Evolutionary conservation across 2,888 invertebrate genomes (phyloP), one percentile per base, ranked within the genome.

Genomic region (Linnaemya tessellans): DNA sequence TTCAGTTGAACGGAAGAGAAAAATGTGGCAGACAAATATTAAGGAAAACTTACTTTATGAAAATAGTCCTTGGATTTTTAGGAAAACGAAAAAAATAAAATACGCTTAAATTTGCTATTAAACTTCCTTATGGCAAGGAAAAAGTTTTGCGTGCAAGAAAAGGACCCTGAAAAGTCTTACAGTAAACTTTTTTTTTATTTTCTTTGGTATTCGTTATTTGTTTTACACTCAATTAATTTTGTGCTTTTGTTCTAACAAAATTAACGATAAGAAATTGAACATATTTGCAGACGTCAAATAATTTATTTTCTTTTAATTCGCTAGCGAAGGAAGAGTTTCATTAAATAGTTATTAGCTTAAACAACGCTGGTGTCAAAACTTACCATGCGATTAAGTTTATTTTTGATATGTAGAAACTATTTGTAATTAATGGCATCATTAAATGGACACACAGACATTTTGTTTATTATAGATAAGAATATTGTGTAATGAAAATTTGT

Each of bases 301-400:
- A 49, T n/a, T 64, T 71, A 54, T 68, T 35, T 80, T 80, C 46
- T 38, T 25, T 15, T 18, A n/a, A 5, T 18, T 9, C 25, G 38
- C 18, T 13, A 25, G 56, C 30, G 58, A 62, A 62, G 79, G 67
- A 74, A 56, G 74, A 78, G 71, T 80, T 62, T 49, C 25, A 58
- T 56, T 49, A 56, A 79, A 71, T 41, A 71, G 79, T 79, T 82
- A 75, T 71, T 65, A 85, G 74, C 82, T 62, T 43, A 68, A 82
- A 79, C 35, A 30, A 3, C 15, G 38, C 2, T n/a, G 64, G 11
- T 75, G 79, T 79, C 62, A 79, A 75, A 65, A 65, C 79, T 82
- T 85, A 85, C 75, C 85, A 79, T 79, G 75, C 71, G 82, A 71
- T 85, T 85, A 46, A 79, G 30, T 67, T 65, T 73, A 49, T 18